Conservation (phyloP, 2,888 invertebrate genomes). For the Noctuana brunneofusca region DNA sequence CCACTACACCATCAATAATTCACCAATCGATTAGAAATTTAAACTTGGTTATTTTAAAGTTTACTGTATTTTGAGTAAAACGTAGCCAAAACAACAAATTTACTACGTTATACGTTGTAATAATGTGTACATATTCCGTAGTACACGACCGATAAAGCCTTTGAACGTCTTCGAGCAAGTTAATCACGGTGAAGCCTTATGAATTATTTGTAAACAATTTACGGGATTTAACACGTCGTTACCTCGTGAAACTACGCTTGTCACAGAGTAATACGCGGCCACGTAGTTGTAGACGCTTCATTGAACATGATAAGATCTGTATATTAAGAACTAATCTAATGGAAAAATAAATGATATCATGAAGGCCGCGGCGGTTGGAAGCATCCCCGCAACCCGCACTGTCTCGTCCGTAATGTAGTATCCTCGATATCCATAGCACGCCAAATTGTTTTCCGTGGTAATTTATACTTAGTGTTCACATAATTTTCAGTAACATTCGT, state of each 20-base stretch:
- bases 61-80: background rate
- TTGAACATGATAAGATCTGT: no score
- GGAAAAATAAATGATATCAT: no score
- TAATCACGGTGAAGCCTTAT: conserved; percentile 15
- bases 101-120: no score
- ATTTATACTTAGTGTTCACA: background rate
- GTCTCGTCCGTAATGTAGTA: no score
- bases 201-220: conserved; percentile 39
- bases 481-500: conserved; percentile 85
- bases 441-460: background rate
- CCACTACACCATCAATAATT: no score
- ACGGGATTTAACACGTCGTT: conserved; percentile 21
- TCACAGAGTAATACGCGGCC: conserved; percentile 1
- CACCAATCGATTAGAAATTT: no score
- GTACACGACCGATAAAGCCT: background rate
- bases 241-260: background rate
- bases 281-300: background rate
- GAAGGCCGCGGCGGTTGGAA: no score
- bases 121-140: background rate
- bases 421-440: no score
- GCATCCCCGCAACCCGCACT: no score
- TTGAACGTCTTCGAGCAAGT: conserved; percentile 4
- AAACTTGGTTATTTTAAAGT: no score
- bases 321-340: no score
- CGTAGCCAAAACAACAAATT: background rate